phyloP scores from a whole-genome alignment of 2,888 invertebrate genomes.

The Nezara viridula region DNA sequence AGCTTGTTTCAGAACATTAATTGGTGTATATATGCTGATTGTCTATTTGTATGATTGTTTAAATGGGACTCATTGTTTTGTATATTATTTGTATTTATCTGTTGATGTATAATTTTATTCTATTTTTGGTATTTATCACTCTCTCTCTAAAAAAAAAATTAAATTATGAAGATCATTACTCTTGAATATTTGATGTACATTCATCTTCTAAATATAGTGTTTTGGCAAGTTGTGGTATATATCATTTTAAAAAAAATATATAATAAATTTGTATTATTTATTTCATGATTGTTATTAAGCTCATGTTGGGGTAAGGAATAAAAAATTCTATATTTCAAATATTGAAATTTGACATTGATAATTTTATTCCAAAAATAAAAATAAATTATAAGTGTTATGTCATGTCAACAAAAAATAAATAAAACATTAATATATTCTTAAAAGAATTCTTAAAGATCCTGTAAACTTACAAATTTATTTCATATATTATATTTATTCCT shows the following conservation, averaged over 20 bases:
- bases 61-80: conserved; percentile 30
- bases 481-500: neutral
- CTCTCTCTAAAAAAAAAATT: neutral
- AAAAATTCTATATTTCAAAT: neutral
- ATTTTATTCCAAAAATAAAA: neutral
- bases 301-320: neutral
- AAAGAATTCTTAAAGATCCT: neutral
- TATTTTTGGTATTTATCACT: neutral
- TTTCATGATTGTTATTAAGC: neutral
- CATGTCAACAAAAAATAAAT: neutral
- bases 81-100: conserved; percentile 34
- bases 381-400: neutral
- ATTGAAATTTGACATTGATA: neutral
- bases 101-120: conserved; percentile 1
- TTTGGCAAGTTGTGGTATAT: neutral
- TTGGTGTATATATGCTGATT: neutral
- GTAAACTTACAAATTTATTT: neutral
- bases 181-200: neutral
- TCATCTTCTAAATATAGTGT: neutral
- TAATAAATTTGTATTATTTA: neutral
- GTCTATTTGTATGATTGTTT: conserved; percentile 1
- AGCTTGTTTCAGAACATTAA: neutral
- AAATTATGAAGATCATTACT: neutral
- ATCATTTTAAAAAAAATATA: neutral
- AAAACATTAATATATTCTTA: neutral